Evolutionary conservation across 2,113 vertebrate genomes (phyloP).

Genomic region (Grus americana): DNA sequence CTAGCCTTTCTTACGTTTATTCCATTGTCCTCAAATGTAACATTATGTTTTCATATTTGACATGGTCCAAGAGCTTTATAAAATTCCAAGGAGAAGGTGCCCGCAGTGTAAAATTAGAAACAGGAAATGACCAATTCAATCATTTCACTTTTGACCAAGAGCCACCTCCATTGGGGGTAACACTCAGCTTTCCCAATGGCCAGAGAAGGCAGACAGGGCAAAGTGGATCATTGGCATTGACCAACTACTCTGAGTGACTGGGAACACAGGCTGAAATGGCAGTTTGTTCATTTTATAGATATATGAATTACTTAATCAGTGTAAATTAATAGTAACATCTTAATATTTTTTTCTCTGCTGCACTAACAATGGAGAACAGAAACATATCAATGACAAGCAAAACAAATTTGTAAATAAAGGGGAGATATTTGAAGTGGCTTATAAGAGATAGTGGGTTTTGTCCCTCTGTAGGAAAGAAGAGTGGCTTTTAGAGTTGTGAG

Average conservation of each 20-base stretch:
- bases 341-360: not conserved
- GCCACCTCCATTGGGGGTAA: not conserved
- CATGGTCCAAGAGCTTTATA: not conserved
- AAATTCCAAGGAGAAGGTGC: not conserved
- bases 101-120: conserved; percentile 30
- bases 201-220: not conserved
- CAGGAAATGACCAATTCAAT: conserved; percentile 47
- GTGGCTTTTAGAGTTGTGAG: not conserved
- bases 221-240: not conserved
- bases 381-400: not conserved
- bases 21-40: not conserved
- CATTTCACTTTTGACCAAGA: conserved; percentile 43
- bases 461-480: not conserved
- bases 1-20: not conserved
- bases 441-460: not conserved
- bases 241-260: not conserved
- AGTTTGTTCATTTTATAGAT: not conserved
- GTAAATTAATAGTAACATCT: not conserved
- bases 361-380: not conserved
- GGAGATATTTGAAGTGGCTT: not conserved
- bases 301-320: not conserved
- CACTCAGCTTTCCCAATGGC: not conserved
- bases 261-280: not conserved
- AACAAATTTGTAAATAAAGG: not conserved
- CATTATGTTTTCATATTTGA: not conserved